Evolutionary conservation across 2,888 invertebrate species (phyloP), one percentile per base, ranked within the genome.

Genomic region (Macrosoma leucophasiata): DNA sequence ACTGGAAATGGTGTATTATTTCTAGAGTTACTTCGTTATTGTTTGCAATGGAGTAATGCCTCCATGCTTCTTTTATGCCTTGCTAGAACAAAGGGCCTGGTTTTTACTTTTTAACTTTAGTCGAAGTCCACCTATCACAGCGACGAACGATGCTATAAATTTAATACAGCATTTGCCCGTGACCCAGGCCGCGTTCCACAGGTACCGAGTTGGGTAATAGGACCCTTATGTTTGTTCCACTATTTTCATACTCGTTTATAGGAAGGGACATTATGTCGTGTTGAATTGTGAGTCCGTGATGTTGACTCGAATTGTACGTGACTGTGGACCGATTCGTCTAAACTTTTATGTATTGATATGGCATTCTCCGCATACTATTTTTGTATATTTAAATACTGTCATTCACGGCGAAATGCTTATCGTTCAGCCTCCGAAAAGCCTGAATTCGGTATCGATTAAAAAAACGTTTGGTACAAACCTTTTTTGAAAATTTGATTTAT

Each of bases 81-180:
- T 70, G 70, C 60, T 41, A 44, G 68, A 84, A 82, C 81, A 82
- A 84, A 82, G 68, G 79, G 55, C 54, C 52, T 59, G 67, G 52
- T 54, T 50, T 65, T 62, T 65, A 61, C 62, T 62, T 52, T 55
- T 63, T 62, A 60, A 62, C 66, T 63, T 69, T 62, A 59, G 67
- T 68, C 59, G 60, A 65, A 63, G 60, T 58, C 71, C 58, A 64
- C 65, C 74, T 65, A 76, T 78, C 72, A 68, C 63, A 63, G 68
- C 61, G 66, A 66, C 71, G 64, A 78, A 79, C 67, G 78, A 74
- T 51, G 72, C 77, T 71, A 81, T 82, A 77, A 82, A 81, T 81
- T 76, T 63, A 49, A 78, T 81, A 78, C 63, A 49, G 55, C 63
- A 60, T 75, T 75, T 74, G 79, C 75, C 75, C 73, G 62, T 73